Conservation (phyloP, 1,140 invertebrate species). For the Megathymus violae region DNA sequence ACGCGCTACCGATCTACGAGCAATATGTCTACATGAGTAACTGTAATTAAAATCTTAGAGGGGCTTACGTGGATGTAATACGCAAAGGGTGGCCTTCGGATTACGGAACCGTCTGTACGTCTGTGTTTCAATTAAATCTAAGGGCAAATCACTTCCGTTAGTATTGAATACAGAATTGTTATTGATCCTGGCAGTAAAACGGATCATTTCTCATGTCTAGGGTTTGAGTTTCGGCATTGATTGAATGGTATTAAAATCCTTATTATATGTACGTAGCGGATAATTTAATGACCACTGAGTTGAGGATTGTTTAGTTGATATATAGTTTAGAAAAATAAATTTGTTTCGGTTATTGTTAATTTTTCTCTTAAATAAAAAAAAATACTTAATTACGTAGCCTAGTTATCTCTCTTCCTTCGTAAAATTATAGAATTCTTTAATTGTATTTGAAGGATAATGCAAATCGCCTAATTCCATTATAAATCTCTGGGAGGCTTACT, state of each 20-base stretch:
- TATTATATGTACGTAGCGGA: neutral
- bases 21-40: slow-evolving; percentile 45
- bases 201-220: slow-evolving; percentile 46
- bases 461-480: no score
- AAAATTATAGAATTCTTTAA: no score
- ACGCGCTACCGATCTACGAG: slow-evolving; percentile 34
- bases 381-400: no score
- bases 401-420: no score
- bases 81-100: slow-evolving; percentile 38
- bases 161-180: slow-evolving; percentile 46
- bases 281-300: neutral
- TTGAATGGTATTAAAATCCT: slow-evolving; percentile 30
- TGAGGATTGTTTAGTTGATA: neutral
- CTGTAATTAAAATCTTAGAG: slow-evolving; percentile 54
- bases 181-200: slow-evolving; percentile 33
- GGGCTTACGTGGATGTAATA: slow-evolving; percentile 53
- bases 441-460: no score
- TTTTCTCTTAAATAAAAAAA: no score
- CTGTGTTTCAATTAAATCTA: slow-evolving; percentile 45
- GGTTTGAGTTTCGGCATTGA: slow-evolving; percentile 38
- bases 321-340: no score
- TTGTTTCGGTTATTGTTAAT: no score
- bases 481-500: no score
- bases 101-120: slow-evolving; percentile 41
- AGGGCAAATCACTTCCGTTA: slow-evolving; percentile 24